Base-by-base conservation (phyloP, 1,140 invertebrate genomes). In the Apolygus lucorum region DNA sequence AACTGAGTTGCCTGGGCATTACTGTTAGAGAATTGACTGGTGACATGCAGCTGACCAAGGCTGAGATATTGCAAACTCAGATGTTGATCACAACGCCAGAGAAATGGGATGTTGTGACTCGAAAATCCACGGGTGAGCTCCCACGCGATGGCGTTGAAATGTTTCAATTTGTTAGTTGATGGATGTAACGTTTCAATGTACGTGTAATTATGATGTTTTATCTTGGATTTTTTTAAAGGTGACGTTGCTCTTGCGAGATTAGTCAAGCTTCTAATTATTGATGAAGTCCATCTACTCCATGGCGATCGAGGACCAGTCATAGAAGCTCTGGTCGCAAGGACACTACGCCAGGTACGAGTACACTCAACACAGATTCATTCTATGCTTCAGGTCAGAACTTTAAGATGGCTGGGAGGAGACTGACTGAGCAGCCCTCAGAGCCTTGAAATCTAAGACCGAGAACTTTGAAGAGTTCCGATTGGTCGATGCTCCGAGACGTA, bases 41-140 rank as follows among this genome's bases (percentile, higher is more conserved):
- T 21, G 98, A 99, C 79, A 99, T 98, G 91, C 93, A 97, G 76
- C 80, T 99, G 24, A 95, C 93, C 0, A 98, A 97, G 78, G 83
- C 86, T 34, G 96, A 99, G 82, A 97, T 99, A 70, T 84, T 88
- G 24, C 87, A 95, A 76, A 99, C 98, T 0, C 96, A 99, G 81
- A 98, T 99, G 88, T 84, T 99, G 22, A 92, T 99, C 1, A 96
- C 96, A 0, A 99, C 98, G 0, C 98, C 98, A 0, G 98, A 99
- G 81, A 99, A 99, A 78, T 99, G 97, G 96, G 98, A 99, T 81
- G 95, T 99, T 17, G 93, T 99, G 1, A 99, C 97, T 0, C 82
- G 98, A 69, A 99, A 99, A 82, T 88, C 90, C 71, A 86, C 87
- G 73, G 72, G 82, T 82, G 80, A 4, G 34, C 4, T 42, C 72